These are phyloP conservation scores for Trinorchestia longiramus DNA, from an alignment of 1,140 invertebrate genomes.

Conservation along the genomic window DNA sequence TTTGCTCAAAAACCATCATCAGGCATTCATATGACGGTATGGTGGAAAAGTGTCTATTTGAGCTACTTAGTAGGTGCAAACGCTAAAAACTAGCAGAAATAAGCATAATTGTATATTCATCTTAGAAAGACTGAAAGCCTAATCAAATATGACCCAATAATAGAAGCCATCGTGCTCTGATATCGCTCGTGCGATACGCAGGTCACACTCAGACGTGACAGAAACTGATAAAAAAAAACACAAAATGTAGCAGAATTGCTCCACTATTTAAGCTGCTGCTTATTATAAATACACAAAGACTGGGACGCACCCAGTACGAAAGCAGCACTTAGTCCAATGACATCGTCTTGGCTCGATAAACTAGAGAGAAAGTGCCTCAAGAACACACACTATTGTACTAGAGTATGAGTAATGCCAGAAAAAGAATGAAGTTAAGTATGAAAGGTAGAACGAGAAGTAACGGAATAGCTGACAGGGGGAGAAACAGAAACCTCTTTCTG, in stretches of 20 bases:
- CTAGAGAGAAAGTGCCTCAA: neutral
- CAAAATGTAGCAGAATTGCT: neutral
- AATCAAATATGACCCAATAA: neutral
- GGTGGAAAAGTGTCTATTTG: neutral
- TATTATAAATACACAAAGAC: neutral
- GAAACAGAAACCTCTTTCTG: too few species aligned
- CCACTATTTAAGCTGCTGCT: neutral
- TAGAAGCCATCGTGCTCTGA: neutral
- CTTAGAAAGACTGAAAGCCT: neutral
- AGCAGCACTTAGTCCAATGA: neutral
- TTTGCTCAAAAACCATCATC: too few species aligned
- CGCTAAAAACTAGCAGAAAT: neutral
- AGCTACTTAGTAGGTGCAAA: neutral
- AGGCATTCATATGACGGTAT: neutral
- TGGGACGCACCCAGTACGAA: neutral
- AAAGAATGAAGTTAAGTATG: too few species aligned
- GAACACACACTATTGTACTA: neutral
- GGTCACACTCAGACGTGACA: neutral
- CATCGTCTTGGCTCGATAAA: neutral
- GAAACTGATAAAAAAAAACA: neutral
- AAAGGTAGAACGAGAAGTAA: too few species aligned
- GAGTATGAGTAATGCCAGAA: too few species aligned
- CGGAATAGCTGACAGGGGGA: too few species aligned
- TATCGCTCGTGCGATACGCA: neutral
- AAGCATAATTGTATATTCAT: neutral